Percentiles rank a stretch among this genome's conserved stretches.
Evolutionary conservation across 2,888 invertebrate species (phyloP).

Genomic region (Tipula unca): DNA sequence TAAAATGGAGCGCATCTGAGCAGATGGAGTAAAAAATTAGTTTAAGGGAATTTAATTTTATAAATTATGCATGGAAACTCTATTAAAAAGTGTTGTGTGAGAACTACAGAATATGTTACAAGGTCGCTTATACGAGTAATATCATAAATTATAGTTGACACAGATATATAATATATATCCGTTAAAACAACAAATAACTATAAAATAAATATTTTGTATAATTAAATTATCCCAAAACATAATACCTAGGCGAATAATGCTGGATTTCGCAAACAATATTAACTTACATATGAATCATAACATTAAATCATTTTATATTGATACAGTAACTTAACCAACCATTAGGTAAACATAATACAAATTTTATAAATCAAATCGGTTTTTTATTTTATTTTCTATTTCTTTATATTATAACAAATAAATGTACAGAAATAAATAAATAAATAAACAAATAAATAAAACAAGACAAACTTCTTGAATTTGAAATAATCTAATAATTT

Average conservation of each 20-base stretch:
- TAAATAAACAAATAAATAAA: background rate
- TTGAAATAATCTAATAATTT: background rate
- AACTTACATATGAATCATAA: background rate
- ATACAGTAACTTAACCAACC: background rate
- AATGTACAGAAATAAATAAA: background rate
- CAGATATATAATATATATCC: too few relatives aligned
- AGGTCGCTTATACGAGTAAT: too few relatives aligned
- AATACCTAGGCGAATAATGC: background rate
- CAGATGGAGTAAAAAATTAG: too few relatives aligned
- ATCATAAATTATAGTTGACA: too few relatives aligned
- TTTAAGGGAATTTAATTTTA: too few relatives aligned
- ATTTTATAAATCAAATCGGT: background rate
- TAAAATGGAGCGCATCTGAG: too few relatives aligned
- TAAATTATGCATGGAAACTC: too few relatives aligned
- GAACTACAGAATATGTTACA: too few relatives aligned
- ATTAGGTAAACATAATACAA: background rate
- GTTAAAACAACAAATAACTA: too few relatives aligned
- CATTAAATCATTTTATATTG: background rate
- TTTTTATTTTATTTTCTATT: background rate
- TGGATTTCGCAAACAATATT: background rate
- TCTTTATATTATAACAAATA: background rate
- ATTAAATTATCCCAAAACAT: too few relatives aligned
- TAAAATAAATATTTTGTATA: too few relatives aligned
- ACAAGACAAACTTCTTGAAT: background rate
- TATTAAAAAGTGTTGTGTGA: too few relatives aligned